Evolutionary conservation across 2,113 vertebrate genomes (phyloP), one percentile per base, ranked within the genome.

Genomic region (Apus apus): DNA sequence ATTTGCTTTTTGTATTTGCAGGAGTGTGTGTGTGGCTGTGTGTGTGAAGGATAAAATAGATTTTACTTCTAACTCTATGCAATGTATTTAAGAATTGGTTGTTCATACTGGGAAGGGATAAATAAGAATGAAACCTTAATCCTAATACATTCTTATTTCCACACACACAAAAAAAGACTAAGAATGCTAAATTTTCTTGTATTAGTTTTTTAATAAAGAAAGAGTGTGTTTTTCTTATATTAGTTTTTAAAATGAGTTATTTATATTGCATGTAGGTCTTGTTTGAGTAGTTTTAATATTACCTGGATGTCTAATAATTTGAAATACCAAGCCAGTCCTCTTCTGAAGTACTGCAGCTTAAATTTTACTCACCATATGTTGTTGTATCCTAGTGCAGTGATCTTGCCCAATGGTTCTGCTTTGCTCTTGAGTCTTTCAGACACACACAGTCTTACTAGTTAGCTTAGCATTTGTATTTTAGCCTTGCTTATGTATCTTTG

Each of bases 281-380:
- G 30, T 51, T 77, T 76, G 26, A 32, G 50, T 72, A 11, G 13
- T 57, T 78, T 53, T 78, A 5, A 0, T 74, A 26, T 84, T 84
- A 80, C 46, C 25, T 50, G 14, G 2, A 43, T 88, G 13, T 40
- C 16, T 70, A 36, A 51, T 81, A 0, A 26, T 61, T 65, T 93
- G 73, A 77, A 92, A 77, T 81, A 26, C 76, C 70, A 86, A 85
- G 45, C 68, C 70, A 65, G 54, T 92, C 73, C 56, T 87, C 66
- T 87, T 67, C 82, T 88, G 56, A 78, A 75, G 21, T 65, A 14
- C 36, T 61, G 16, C 40, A 61, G 5, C 32, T 85, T 86, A 18
- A 50, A 29, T 75, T 84, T 72, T 76, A 5, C 12, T 80, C 0
- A 0, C 83, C 16, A 3, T 43, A 3, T 32, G 8, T 72, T 62